Conservation (phyloP, 2,797 vertebrate species). For the Pipistrellus pygmaeus region DNA sequence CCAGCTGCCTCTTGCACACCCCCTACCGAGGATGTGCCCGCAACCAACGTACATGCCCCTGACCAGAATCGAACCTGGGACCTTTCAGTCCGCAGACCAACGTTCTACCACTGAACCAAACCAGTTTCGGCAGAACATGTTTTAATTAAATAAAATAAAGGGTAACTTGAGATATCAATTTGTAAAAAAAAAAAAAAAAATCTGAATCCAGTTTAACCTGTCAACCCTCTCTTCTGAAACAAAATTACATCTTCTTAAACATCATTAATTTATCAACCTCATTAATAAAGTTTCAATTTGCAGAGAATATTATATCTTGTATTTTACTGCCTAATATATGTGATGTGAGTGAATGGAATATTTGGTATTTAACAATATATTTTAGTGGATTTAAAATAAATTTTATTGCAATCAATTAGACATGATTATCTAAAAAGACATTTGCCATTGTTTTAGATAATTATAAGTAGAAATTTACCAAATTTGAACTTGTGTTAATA, state of each 20-base stretch:
- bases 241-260: conserved; percentile 70
- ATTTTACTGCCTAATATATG: conserved; percentile 63
- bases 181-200: conserved; percentile 59
- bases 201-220: conserved; percentile 76
- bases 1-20: too few species aligned
- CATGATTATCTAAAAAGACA: conserved; percentile 77
- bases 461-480: conserved; percentile 71
- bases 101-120: too few species aligned
- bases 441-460: conserved; percentile 75
- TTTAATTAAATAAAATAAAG: conserved; percentile 76
- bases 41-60: too few species aligned
- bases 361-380: conserved; percentile 76
- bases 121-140: neutral
- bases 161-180: conserved; percentile 75
- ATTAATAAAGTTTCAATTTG: conserved; percentile 81
- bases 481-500: conserved; percentile 73
- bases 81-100: too few species aligned
- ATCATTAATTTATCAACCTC: conserved; percentile 74
- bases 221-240: conserved; percentile 78
- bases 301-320: conserved; percentile 58
- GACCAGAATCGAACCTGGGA: too few species aligned
- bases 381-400: conserved; percentile 74
- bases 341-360: conserved; percentile 64
- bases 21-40: too few species aligned
- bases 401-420: conserved; percentile 75